These are phyloP conservation scores for Eubucco bourcierii DNA, from an alignment of 2,113 vertebrate genomes.

Conservation along the genomic window DNA sequence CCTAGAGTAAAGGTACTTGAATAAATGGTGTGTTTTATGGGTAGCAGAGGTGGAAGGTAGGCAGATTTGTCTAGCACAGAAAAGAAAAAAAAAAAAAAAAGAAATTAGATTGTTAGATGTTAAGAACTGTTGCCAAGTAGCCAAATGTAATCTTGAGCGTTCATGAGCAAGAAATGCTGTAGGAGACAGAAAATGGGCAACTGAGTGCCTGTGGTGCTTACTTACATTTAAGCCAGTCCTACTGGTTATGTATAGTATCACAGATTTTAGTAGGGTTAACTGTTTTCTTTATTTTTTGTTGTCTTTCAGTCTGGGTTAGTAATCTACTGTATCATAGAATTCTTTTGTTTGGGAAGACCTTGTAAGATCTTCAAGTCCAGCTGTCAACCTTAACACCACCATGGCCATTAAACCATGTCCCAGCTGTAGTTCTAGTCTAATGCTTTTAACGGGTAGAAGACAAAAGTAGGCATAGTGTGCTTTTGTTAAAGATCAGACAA, in stretches of 20 bases:
- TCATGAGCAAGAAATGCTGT: background rate
- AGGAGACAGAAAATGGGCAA: background rate
- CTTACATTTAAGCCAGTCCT: background rate
- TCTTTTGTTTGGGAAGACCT: too few species aligned
- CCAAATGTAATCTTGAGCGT: slow-evolving; percentile 22
- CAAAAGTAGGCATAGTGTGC: background rate
- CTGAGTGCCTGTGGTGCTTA: background rate
- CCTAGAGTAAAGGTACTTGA: slow-evolving; percentile 52
- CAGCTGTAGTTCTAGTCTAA: background rate
- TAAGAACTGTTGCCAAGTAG: slow-evolving; percentile 34
- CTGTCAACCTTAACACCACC: too few species aligned
- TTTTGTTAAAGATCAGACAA: background rate
- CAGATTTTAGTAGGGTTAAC: background rate
- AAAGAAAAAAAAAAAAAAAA: background rate
- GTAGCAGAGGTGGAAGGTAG: slow-evolving; percentile 55
- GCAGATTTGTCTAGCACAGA: slow-evolving; percentile 46
- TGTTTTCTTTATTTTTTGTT: background rate
- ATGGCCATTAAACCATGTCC: background rate
- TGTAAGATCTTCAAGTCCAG: too few species aligned
- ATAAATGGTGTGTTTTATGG: slow-evolving; percentile 64
- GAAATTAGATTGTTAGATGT: slow-evolving; percentile 27
- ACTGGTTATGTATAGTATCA: background rate
- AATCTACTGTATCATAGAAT: background rate
- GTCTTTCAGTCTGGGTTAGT: background rate
- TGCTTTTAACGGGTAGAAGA: background rate